A percentile compares a stretch with the other conserved stretches of the same genome.
These are phyloP conservation scores for Enteromius argenteus DNA, from an alignment of 2,797 vertebrate genomes.

Conservation along the genomic window DNA sequence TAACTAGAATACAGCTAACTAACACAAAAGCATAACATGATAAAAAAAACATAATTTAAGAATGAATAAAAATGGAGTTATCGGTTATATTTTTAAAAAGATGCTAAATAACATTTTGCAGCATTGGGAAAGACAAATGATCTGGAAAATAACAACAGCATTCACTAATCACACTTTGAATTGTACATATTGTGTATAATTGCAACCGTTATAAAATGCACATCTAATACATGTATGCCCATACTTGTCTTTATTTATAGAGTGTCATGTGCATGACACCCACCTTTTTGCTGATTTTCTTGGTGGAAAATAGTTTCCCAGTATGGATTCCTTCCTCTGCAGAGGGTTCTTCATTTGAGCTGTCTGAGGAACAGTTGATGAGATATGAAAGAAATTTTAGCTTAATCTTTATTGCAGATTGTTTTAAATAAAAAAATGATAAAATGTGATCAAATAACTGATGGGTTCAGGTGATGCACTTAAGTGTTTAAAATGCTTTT, in stretches of 20 bases:
- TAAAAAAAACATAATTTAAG: no score
- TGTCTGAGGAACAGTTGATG: slow-evolving; percentile 72
- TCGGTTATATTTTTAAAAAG: background rate
- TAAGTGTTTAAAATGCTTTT: background rate
- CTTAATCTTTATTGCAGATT: slow-evolving; percentile 16
- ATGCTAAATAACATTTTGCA: background rate
- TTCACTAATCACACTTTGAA: background rate
- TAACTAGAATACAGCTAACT: no score
- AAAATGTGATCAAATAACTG: background rate
- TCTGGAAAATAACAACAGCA: background rate
- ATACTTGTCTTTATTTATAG: background rate
- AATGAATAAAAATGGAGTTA: no score
- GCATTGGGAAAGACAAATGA: background rate
- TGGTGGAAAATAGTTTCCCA: slow-evolving; percentile 80
- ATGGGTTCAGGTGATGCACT: background rate
- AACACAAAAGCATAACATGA: no score
- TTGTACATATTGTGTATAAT: background rate
- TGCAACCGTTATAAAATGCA: background rate
- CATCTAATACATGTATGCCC: background rate
- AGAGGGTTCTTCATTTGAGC: slow-evolving; percentile 73
- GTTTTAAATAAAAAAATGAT: slow-evolving; percentile 49
- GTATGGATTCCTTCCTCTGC: slow-evolving; percentile 84
- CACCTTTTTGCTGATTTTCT: slow-evolving; percentile 81
- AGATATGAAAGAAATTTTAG: slow-evolving; percentile 55
- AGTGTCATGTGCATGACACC: background rate